phyloP scores from a whole-genome alignment of 2,797 vertebrate genomes.

The Rhinella marina region DNA sequence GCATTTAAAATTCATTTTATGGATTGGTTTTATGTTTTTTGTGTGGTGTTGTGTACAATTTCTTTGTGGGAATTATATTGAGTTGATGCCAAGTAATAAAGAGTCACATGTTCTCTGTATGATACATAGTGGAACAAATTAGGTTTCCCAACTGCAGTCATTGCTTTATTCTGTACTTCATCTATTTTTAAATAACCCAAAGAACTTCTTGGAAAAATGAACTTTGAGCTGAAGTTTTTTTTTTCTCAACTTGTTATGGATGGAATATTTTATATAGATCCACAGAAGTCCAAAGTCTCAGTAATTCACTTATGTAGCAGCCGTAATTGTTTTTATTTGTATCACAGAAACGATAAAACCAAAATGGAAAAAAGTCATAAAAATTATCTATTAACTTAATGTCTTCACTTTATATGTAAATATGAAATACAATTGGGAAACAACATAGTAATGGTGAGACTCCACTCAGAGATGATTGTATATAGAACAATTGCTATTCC shows the following conservation, averaged over 20 bases:
- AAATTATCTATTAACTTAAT: slow-evolving; percentile 59
- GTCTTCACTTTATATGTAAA: slow-evolving; percentile 45
- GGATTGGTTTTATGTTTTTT: no score
- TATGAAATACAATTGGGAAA: slow-evolving; percentile 24
- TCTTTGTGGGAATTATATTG: no score
- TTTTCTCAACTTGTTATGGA: slow-evolving; percentile 1
- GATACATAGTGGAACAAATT: neutral
- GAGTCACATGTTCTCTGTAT: neutral
- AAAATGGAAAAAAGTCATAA: slow-evolving; percentile 46
- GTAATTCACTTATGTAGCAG: neutral
- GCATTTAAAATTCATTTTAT: no score
- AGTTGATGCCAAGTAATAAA: neutral
- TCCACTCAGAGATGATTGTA: neutral
- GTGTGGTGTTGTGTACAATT: no score
- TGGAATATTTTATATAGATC: slow-evolving; percentile 15
- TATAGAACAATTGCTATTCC: neutral
- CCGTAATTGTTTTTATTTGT: slow-evolving; percentile 47
- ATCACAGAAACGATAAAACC: slow-evolving; percentile 38
- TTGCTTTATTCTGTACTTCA: neutral
- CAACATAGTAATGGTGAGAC: neutral
- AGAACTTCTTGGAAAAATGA: slow-evolving; percentile 9
- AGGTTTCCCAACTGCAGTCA: neutral
- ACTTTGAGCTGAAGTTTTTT: neutral
- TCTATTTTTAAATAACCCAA: neutral
- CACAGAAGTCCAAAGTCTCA: slow-evolving; percentile 46